phyloP scores from a whole-genome alignment of 2,888 invertebrate genomes.

The Aphidoletes aphidimyza region DNA sequence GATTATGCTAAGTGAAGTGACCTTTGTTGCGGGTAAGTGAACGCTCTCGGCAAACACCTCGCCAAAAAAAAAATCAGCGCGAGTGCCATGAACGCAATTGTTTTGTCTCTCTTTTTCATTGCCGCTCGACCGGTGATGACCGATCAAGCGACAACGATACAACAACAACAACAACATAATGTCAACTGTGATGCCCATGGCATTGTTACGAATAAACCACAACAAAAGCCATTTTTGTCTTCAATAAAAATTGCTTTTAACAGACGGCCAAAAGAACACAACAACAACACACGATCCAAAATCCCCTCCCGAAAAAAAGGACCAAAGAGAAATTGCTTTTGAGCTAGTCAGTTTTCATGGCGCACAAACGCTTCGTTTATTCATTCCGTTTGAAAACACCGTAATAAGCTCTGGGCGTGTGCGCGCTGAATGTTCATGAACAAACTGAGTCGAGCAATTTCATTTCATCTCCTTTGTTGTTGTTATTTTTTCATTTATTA shows the following conservation, averaged over 20 bases:
- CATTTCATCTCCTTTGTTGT: constrained; percentile 40
- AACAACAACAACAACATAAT: neutral
- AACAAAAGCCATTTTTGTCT: constrained; percentile 16
- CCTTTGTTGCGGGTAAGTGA: constrained; percentile 81
- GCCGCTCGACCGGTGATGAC: neutral
- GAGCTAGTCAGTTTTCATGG: neutral
- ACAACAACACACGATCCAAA: neutral
- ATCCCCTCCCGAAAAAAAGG: neutral
- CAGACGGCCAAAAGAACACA: neutral
- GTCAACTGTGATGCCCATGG: neutral
- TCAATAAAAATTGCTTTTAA: constrained; percentile 46
- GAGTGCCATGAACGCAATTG: no score
- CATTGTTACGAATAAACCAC: neutral
- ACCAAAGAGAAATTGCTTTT: constrained; percentile 9
- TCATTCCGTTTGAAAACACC: constrained; percentile 4
- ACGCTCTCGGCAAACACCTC: constrained; percentile 55
- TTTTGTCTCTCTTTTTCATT: no score
- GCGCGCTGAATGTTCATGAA: neutral
- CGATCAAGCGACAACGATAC: constrained; percentile 6
- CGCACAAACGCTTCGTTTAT: neutral
- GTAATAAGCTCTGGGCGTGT: constrained; percentile 1
- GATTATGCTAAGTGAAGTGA: constrained; percentile 88
- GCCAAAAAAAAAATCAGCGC: constrained; percentile 58
- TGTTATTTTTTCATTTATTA: constrained; percentile 24
- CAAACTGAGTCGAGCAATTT: neutral